Evolutionary conservation across 2,113 vertebrate genomes (phyloP), one percentile per base, ranked within the genome.

Genomic region (Neodon shergylaensis): DNA sequence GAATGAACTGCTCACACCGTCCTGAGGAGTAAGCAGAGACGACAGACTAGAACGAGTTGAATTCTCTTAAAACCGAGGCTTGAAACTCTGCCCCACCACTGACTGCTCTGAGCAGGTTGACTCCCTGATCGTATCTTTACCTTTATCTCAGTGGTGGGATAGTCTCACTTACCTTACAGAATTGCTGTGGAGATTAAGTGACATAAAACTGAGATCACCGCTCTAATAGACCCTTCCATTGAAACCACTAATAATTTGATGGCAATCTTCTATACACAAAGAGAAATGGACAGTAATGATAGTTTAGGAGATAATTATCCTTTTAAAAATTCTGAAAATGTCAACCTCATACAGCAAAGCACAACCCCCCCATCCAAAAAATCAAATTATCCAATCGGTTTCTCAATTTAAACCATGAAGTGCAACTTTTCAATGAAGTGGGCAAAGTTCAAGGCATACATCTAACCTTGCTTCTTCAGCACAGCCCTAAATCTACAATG

Each of bases 121-220:
- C 94, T 88, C 94, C 90, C 77, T 88, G 95, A 98, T 96, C 77
- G 74, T 94, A 97, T 96, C 97, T 95, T 92, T 74, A 81, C 52
- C 94, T 70, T 90, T 73, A 88, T 52, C 83, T 88, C 91, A 81
- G 90, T 39, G 44, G 52, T 85, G 81, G 82, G 92, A 85, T 87
- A 93, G 49, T 90, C 95, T 97, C 91, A 47, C 76, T 94, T 97
- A 92, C 95, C 92, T 95, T 94, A 94, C 81, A 96, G 96, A 97
- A 96, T 36, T 91, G 92, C 96, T 52, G n/a, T 61, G 82, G 93
- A 90, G 78, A 96, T 98, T 92, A 95, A 96, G 52, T 97, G 77
- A 97, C 96, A 90, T 94, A 95, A 97, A 96, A 94, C 7, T 92
- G 96, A 98, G 95, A 94, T 92, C 92, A 73, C 24, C 61, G 31